Percentiles rank a stretch among this genome's conserved stretches.
Evolutionary conservation across 64 coral and sea anemone genomes (phyloP).

Genomic region (Catalaphyllia jardinei): DNA sequence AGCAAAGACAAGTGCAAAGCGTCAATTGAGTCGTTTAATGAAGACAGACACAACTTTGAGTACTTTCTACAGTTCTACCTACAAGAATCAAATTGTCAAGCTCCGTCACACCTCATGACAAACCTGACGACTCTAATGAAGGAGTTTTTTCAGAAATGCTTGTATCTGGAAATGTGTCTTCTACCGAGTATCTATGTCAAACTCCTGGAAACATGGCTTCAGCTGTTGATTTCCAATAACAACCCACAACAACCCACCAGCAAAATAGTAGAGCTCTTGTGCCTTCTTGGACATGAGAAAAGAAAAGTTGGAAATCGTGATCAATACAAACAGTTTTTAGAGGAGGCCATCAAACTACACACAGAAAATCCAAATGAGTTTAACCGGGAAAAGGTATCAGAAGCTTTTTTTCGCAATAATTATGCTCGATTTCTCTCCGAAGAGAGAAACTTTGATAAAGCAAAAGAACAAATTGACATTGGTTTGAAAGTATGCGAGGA

Average conservation of each 20-base stretch:
- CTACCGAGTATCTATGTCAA: neutral
- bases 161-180: constrained; percentile 51
- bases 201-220: neutral
- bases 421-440: constrained; percentile 35
- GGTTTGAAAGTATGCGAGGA: neutral
- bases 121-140: neutral
- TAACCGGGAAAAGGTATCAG: neutral
- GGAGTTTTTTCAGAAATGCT: neutral
- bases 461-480: neutral
- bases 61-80: constrained; percentile 1
- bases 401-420: constrained; percentile 23
- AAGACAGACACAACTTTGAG: constrained; percentile 47
- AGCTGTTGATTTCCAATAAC: neutral
- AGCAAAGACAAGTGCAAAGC: constrained; percentile 46
- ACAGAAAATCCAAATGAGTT: neutral
- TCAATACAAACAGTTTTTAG: constrained; percentile 28
- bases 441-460: neutral
- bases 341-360: neutral
- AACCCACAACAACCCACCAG: too few relatives aligned
- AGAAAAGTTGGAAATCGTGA: constrained; percentile 21
- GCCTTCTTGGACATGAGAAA: constrained; percentile 38
- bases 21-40: constrained; percentile 40
- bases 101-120: neutral
- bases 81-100: neutral
- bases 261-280: constrained; percentile 14